A percentile compares a stretch with the other conserved stretches of the same genome.
phyloP scores from a whole-genome alignment of 2,797 vertebrate species.

The Rhinoraja longicauda region DNA sequence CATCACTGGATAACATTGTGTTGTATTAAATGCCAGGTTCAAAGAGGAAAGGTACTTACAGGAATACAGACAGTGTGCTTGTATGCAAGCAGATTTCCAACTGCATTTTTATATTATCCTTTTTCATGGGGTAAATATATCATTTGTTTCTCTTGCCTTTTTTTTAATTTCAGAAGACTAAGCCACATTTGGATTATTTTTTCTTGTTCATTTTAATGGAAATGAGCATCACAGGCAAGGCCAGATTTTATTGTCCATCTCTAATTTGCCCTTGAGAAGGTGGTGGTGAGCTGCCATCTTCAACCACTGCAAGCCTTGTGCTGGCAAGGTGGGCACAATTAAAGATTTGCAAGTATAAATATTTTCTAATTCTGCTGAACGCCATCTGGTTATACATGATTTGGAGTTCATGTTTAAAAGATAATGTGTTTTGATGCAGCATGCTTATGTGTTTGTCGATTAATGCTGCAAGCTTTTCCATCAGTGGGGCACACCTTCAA shows the following conservation, averaged over 20 bases:
- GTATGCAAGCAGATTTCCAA: not conserved
- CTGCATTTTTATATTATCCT: not conserved
- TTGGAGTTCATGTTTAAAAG: not conserved
- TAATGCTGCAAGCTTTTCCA: not conserved
- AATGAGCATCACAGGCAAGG: no score
- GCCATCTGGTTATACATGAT: not conserved
- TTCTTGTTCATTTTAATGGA: no score
- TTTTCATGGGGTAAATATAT: not conserved
- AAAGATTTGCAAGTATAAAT: conserved; percentile 11
- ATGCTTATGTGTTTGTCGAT: not conserved
- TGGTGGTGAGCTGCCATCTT: no score
- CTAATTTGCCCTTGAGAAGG: no score
- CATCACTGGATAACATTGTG: not conserved
- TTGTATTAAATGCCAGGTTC: not conserved
- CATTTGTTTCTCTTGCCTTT: not conserved
- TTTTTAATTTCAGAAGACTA: not conserved
- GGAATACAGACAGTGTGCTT: not conserved
- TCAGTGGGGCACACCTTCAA: not conserved
- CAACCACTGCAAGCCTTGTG: no score
- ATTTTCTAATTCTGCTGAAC: not conserved
- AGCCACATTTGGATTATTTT: not conserved
- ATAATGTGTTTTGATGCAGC: not conserved
- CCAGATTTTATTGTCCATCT: no score
- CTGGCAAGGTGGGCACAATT: not conserved
- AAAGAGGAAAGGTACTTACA: not conserved